Percentiles rank a stretch among this genome's conserved stretches.
Evolutionary conservation across 92 coral and sea anemone species (phyloP).

Genomic region (Umimayanthus chanpuru): DNA sequence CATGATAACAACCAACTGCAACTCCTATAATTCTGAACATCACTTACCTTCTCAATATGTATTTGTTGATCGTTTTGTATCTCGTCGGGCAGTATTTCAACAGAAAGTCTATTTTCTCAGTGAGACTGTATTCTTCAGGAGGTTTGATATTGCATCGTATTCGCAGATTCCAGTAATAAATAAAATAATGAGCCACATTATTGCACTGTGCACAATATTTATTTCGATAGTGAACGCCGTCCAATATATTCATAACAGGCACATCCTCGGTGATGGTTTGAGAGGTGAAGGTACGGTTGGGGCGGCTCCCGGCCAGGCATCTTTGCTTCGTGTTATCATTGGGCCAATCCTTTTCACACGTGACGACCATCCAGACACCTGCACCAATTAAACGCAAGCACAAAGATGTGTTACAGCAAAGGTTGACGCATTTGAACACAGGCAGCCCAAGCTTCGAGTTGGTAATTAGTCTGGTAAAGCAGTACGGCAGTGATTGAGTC

Average conservation of each 20-base stretch:
- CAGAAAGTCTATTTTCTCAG: slow-evolving; percentile 58
- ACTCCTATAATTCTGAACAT: not conserved
- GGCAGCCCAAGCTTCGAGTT: no score
- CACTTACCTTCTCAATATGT: slow-evolving; percentile 18
- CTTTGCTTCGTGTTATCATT: slow-evolving; percentile 26
- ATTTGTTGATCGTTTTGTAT: slow-evolving; percentile 8
- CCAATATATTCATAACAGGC: slow-evolving; percentile 40
- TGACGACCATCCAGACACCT: slow-evolving; percentile 67
- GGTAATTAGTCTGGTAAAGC: no score
- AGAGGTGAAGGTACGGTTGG: slow-evolving; percentile 26
- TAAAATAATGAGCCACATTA: not conserved
- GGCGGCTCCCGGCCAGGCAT: slow-evolving; percentile 36
- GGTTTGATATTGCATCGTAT: slow-evolving; percentile 69
- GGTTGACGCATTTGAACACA: no score
- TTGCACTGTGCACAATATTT: slow-evolving; percentile 66
- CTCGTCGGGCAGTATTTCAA: slow-evolving; percentile 64
- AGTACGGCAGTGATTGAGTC: no score
- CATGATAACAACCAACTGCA: no score
- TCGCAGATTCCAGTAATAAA: slow-evolving; percentile 43
- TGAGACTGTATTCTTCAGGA: slow-evolving; percentile 41
- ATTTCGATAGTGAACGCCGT: slow-evolving; percentile 59
- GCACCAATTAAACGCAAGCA: not conserved
- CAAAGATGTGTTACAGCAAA: no score
- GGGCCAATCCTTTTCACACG: slow-evolving; percentile 49
- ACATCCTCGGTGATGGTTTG: slow-evolving; percentile 53